Conservation (phyloP, 2,113 vertebrate genomes). For the Hipposideros armiger region DNA sequence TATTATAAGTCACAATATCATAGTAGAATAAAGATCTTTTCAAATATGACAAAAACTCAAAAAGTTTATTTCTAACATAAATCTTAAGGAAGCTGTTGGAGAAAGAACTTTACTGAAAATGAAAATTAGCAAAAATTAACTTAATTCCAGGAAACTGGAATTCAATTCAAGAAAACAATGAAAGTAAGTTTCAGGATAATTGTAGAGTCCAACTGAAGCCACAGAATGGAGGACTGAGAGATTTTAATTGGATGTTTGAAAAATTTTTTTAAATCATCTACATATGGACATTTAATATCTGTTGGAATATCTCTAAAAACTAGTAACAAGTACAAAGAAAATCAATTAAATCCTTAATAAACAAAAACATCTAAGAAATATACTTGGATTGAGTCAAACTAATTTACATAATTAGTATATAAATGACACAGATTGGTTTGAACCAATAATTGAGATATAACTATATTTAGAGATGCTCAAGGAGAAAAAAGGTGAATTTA, state of each 20-base stretch:
- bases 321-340: too few relatives aligned
- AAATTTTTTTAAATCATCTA: background rate
- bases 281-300: background rate
- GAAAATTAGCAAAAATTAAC: background rate
- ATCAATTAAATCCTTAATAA: background rate
- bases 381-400: background rate
- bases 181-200: background rate
- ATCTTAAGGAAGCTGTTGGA: background rate
- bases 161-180: background rate
- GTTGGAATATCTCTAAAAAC: background rate
- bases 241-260: background rate
- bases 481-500: too few relatives aligned
- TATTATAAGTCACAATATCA: too few relatives aligned
- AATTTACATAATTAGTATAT: background rate
- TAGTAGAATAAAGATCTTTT: background rate
- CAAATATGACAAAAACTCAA: background rate
- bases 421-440: background rate
- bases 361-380: background rate
- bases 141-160: background rate
- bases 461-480: too few relatives aligned
- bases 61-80: background rate
- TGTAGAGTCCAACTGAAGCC: background rate
- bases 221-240: background rate
- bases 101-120: background rate
- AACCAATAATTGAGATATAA: background rate